These are phyloP conservation scores for Lathamus discolor DNA, from an alignment of 2,113 vertebrate genomes.

Conservation along the genomic window DNA sequence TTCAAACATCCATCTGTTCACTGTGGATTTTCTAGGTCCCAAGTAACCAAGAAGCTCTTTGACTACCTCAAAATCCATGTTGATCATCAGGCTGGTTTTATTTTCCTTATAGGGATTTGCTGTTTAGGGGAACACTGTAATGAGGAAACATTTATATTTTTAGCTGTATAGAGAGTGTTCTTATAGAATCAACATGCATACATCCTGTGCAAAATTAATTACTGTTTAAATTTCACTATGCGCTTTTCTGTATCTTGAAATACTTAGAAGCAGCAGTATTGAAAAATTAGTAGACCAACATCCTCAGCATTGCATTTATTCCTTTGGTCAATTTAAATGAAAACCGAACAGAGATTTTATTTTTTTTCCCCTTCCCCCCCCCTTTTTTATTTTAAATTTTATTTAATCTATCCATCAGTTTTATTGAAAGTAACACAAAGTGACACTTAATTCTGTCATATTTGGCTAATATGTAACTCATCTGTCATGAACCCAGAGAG, in stretches of 20 bases:
- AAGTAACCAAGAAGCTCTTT: neutral
- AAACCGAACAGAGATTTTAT: neutral
- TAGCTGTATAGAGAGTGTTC: neutral
- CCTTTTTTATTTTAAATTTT: neutral
- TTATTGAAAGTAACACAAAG: slow-evolving; percentile 29
- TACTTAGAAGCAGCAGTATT: neutral
- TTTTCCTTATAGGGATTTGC: neutral
- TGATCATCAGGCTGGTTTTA: neutral
- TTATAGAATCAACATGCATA: neutral
- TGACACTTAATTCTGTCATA: slow-evolving; percentile 42
- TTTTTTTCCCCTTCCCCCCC: too few relatives aligned
- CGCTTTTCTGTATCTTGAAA: neutral
- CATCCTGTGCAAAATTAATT: neutral
- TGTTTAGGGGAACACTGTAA: neutral
- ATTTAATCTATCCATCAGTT: slow-evolving; percentile 6
- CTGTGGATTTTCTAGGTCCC: neutral
- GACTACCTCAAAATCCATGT: neutral
- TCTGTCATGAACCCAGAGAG: neutral
- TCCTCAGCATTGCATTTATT: neutral
- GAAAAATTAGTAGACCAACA: neutral
- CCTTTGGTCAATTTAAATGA: neutral
- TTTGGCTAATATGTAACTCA: slow-evolving; percentile 13
- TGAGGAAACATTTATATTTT: neutral
- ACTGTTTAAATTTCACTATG: neutral
- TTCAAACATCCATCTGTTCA: neutral